Conservation (phyloP, 2,797 vertebrate species). For the Mormyrops attenuatus region DNA sequence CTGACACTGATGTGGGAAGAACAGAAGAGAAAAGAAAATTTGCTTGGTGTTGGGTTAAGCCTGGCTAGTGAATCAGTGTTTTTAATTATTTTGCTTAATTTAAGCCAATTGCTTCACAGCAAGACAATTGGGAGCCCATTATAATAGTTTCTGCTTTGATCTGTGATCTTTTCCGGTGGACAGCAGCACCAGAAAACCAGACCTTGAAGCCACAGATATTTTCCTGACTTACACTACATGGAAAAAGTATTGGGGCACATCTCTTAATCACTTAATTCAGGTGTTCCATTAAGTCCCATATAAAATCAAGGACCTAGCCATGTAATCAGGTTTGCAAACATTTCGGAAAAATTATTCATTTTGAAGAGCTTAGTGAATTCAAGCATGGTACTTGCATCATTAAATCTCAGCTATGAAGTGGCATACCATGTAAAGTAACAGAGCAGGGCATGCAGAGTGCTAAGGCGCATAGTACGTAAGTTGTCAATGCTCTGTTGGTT, state of each 20-base stretch:
- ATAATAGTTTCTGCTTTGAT: not conserved
- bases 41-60: not conserved
- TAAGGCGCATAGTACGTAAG: not conserved
- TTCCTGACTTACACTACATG: not conserved
- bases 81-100: conserved; percentile 20
- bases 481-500: not conserved
- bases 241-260: not conserved
- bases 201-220: not conserved
- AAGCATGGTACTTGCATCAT: not conserved
- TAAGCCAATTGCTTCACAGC: not conserved
- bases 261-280: not conserved
- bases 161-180: not conserved
- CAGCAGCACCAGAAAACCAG: not conserved
- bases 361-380: not conserved
- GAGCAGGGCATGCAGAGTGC: not conserved
- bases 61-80: not conserved
- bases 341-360: not conserved
- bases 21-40: not conserved
- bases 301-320: not conserved
- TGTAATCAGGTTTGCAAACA: not conserved
- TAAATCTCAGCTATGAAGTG: not conserved
- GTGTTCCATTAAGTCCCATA: not conserved
- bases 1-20: not conserved
- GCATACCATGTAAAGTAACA: not conserved
- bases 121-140: not conserved